Base-by-base conservation (phyloP, 2,113 vertebrate genomes). In the Mormyrus iriodes region DNA sequence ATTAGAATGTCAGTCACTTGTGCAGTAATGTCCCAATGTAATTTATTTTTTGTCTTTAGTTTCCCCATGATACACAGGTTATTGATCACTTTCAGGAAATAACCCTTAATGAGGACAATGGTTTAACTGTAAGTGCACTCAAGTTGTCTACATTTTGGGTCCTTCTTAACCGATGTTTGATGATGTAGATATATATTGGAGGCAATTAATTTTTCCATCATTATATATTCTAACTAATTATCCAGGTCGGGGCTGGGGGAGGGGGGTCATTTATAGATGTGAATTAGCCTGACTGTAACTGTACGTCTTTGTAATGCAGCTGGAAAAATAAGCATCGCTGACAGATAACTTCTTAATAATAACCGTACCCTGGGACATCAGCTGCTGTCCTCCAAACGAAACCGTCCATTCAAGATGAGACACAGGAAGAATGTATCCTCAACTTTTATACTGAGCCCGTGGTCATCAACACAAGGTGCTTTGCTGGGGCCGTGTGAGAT, bases 1-100 rank as follows among this genome's bases (percentile, higher is more conserved):
- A 88, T 79, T 88, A 88, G n/a, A 49, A 49, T 85, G 52, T 85
- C n/a, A 52, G 35, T 52, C 85, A 86, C 51, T 53, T n/a, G n/a
- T n/a, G 51, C 24, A 42, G 73, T 42, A 79, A 79, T 17, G 35
- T 86, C 17, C 15, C 85, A 35, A 10, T 19, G 51, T 35, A 53
- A 86, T 51, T 53, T 53, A 31, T 86, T 52, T 86, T 79, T 53
- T 4, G 51, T 31, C 27, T 52, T 85, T 85, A 17, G 24, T 51
- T 52, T 85, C n/a, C 84, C 48, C 13, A 27, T 13, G 42, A 46
- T 27, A 85, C 44, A 85, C 9, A n/a, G 21, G 46, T 21, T 52
- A 86, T 86, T 27, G 84, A 46, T 86, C 49, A 27, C n/a, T 15
- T 52, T 52, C 44, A 86, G 27, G 19, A 51, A 51, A 31, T 52